A percentile compares a stretch with the other conserved stretches of the same genome.
Evolutionary conservation across 92 coral and sea anemone species (phyloP).

Genomic region (Phenganax marumi): DNA sequence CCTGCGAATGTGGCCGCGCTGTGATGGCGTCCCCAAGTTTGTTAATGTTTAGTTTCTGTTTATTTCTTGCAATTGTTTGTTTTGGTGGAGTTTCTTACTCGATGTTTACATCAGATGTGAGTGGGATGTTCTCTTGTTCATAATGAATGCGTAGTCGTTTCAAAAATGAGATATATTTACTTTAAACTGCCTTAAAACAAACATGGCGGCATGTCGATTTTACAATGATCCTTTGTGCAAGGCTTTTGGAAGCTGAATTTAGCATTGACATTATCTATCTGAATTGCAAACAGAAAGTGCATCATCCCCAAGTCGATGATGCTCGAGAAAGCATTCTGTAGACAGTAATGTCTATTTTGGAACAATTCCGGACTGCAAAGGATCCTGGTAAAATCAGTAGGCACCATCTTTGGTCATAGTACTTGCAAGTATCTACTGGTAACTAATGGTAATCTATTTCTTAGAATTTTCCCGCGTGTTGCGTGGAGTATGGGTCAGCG

Average conservation of each 20-base stretch:
- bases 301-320: too few species aligned
- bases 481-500: conserved; percentile 76
- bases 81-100: conserved; percentile 70
- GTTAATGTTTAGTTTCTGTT: conserved; percentile 63
- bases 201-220: too few species aligned
- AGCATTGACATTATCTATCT: too few species aligned
- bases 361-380: too few species aligned
- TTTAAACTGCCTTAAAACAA: too few species aligned
- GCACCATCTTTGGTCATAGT: background rate
- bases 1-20: background rate
- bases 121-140: conserved; percentile 21
- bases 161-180: background rate
- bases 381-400: too few species aligned
- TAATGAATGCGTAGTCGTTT: background rate
- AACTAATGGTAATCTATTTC: conserved; percentile 8
- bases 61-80: conserved; percentile 67
- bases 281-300: too few species aligned
- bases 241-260: too few species aligned
- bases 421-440: background rate
- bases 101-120: conserved; percentile 70
- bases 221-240: too few species aligned
- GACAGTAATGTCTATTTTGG: too few species aligned
- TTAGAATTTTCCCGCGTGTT: conserved; percentile 89
- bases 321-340: too few species aligned
- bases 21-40: conserved; percentile 8